Base-by-base conservation (phyloP, 2,888 invertebrate species). In the Ichneumon xanthorius region DNA sequence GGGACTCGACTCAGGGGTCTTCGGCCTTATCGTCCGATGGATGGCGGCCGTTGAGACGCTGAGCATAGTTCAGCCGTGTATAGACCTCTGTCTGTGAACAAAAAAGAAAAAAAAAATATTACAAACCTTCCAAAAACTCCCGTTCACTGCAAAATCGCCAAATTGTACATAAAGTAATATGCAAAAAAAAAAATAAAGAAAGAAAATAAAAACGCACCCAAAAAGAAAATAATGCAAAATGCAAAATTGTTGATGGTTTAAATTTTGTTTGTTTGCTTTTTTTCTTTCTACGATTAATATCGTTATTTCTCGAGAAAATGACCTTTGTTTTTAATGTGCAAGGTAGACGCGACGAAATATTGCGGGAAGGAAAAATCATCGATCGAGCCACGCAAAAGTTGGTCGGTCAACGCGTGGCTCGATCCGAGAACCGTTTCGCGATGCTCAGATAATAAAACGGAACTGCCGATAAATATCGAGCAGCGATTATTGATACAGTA, bases 31-130 rank as follows among this genome's bases (percentile, higher is more conserved):
- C 2, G 86, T 50, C 67, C 75, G 72, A 70, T 87, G 87, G 14
- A 87, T 84, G 7, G 80, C 67, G 9, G 87, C 84, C 7, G 84
- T 55, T 9, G 87, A 84, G n/a, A 87, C 82, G 71, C 87, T 87
- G 65, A 87, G 72, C 87, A 87, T 87, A 61, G 70, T 86, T 33
- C 11, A 33, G 19, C 37, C 37, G 65, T 37, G 11, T 37, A 40
- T 33, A 65, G 0, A 65, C 9, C 7, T 37, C 33, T 16, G 16
- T 11, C 68, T 33, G 14, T 11, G 2, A 40, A 40, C 40, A 40
- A 81, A 65, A 30, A n/a, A 48, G 14, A 75, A 40, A 48, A 37
- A 37, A 68, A 22, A n/a, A 33, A 65, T 9, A 16, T 40, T 19
- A 53, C 14, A 61, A 61, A 30, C 1, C 61, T 4, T 4, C 6